Conservation (phyloP, 2,888 invertebrate genomes). For the Argyresthia albistria region DNA sequence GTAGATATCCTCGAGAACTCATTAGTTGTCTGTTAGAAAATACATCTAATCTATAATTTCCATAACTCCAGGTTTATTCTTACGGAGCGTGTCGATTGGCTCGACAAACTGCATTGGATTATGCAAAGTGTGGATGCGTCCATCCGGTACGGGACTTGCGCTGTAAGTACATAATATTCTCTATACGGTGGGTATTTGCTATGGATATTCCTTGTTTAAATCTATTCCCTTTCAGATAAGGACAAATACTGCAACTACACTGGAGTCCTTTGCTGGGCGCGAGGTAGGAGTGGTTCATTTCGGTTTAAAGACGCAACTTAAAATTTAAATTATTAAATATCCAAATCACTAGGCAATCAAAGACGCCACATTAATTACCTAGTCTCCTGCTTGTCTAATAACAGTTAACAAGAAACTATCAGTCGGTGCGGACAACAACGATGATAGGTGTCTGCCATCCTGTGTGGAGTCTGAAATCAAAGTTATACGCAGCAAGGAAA, state of each 20-base stretch:
- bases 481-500: conserved; percentile 19
- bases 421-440: conserved; percentile 46
- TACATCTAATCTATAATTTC: too few relatives aligned
- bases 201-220: not conserved
- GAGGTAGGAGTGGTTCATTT: conserved; percentile 23
- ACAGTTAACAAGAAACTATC: too few relatives aligned
- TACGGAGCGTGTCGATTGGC: conserved; percentile 53
- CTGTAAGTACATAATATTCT: conserved; percentile 31
- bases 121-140: conserved; percentile 48
- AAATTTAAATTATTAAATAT: not conserved
- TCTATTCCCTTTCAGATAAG: conserved; percentile 34
- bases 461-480: conserved; percentile 70
- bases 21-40: too few relatives aligned
- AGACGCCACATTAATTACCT: not conserved
- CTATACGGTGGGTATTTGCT: not conserved
- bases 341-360: not conserved
- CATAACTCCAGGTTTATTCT: conserved; percentile 40
- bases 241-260: conserved; percentile 65
- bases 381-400: not conserved
- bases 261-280: conserved; percentile 66
- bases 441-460: conserved; percentile 62
- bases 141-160: conserved; percentile 44
- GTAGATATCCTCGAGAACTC: too few relatives aligned
- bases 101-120: conserved; percentile 32
- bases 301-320: not conserved